Evolutionary conservation across 2,113 vertebrate genomes (phyloP), one percentile per base, ranked within the genome.

Genomic region (Campylorhamphus procurvoides): DNA sequence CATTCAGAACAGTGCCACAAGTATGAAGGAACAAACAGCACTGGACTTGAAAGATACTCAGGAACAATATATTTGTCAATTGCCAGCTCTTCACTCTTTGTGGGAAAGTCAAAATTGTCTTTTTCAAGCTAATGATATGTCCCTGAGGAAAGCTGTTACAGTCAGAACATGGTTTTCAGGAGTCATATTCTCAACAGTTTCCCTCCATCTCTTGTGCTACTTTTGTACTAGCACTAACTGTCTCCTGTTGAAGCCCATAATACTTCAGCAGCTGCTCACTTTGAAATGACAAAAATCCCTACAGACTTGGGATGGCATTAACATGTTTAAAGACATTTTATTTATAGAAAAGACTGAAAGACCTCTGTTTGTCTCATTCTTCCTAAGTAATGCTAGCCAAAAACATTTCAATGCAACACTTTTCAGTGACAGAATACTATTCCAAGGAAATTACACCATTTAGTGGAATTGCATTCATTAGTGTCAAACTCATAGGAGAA

Each of bases 241-340:
- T 95, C 93, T 97, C 98, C 12, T 95, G 96, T 91, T 98, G 97
- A 73, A 98, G 95, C 8, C 98, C 98, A 53, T 98, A 98, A 31
- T 98, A 98, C 97, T 93, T 98, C 97, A 62, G 98, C 98, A 25
- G 98, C 98, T 49, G 98, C 98, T 97, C 96, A 97, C 93, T 99
- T 98, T 94, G 98, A 97, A 90, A 98, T 96, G 3, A 98, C 98
- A 76, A 98, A 98, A 49, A 98, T 94, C 84, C 93, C 98, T 93
- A 97, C 98, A 60, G 96, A 98, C 76, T 98, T 97, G 35, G 96
- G 76, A 76, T 78, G 66, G 39, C 29, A 90, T 81, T 85, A 87
- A 79, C 19, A 69, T 3, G 4, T 77, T 85, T 66, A 55, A 92
- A 92, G 60, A 66, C 4, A 62, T 89, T 50, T 96, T 90, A 91